Evolutionary conservation across 2,113 vertebrate species (phyloP).

Genomic region (Nibea albiflora): DNA sequence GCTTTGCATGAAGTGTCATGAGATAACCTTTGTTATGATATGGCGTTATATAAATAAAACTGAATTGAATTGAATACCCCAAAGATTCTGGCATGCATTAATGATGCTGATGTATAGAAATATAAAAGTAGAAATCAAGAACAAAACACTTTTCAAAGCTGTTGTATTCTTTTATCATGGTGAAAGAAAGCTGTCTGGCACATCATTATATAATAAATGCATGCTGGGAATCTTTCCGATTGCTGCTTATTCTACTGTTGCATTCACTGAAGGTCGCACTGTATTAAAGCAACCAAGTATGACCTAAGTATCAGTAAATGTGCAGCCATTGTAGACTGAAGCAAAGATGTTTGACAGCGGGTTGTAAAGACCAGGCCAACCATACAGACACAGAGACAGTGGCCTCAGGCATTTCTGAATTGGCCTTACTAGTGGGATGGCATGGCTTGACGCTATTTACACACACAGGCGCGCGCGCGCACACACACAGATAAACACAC

Average conservation of each 20-base stretch:
- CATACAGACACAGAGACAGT: conserved; percentile 66
- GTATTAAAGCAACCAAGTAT: conserved; percentile 5
- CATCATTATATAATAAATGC: background rate
- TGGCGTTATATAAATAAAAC: too few species aligned
- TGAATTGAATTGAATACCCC: too few species aligned
- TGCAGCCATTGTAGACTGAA: conserved; percentile 42
- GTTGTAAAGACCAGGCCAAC: conserved; percentile 62
- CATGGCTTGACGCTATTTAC: conserved; percentile 65
- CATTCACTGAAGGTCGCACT: background rate
- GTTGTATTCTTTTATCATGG: background rate
- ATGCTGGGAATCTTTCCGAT: background rate
- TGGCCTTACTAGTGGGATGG: conserved; percentile 67
- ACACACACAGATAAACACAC: conserved; percentile 39
- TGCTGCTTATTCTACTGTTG: conserved; percentile 6
- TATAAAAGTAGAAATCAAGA: background rate
- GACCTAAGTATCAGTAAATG: conserved; percentile 34
- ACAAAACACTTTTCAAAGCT: background rate
- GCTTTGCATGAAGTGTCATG: too few species aligned
- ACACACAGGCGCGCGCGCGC: conserved; percentile 53
- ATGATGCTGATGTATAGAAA: background rate
- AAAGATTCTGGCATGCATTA: background rate
- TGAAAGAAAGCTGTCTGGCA: background rate
- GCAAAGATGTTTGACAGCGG: conserved; percentile 65
- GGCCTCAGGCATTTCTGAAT: conserved; percentile 72
- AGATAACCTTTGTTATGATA: too few species aligned